Base-by-base conservation (phyloP, 2,888 invertebrate genomes). In the Linnaemya vulpina region DNA sequence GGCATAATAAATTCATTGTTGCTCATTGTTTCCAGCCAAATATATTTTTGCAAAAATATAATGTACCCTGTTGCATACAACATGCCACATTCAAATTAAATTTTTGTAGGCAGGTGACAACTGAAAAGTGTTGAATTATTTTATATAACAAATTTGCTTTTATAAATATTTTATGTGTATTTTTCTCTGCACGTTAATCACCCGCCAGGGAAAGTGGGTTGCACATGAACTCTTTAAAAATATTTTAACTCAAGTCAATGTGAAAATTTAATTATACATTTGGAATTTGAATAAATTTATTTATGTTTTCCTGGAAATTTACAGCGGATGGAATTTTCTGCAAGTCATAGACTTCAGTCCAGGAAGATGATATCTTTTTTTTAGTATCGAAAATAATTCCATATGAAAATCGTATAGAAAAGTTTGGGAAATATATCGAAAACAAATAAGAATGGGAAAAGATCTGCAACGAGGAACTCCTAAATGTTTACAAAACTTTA, bases 41-140 rank as follows among this genome's bases (percentile, higher is more conserved):
- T 60, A n/a, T 35, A 9, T 58, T 30, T n/a, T 30, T n/a, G 3
- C 3, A 22, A 10, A 10, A 25, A 25, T 17, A 43, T 35, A 15
- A 30, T 13, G 1, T 8, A 53, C 46, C 20, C 55, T 53, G 22
- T 15, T 63, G 63, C 49, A 73, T 46, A 43, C 60, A 17, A 63
- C 55, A 46, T 68, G 58, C 40, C 20, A 13, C 55, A 71, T 58
- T 71, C 25, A 76, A 43, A 78, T 58, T 25, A 70, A 68, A 78
- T 43, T 80, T 73, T 58, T 75, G 81, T 84, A 73, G 84, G 84
- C 81, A 81, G 76, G 81, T 84, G 84, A 67, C 84, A 81, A 81
- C 62, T 68, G 68, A 77, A 68, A 81, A 49, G 76, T 81, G 73
- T 84, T 80, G 77, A 67, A 81, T 77, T 65, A 46, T 73, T 67